Percentiles rank a stretch among this genome's conserved stretches.
Evolutionary conservation across 2,888 invertebrate species (phyloP).

Genomic region (Sarcophaga caerulescens): DNA sequence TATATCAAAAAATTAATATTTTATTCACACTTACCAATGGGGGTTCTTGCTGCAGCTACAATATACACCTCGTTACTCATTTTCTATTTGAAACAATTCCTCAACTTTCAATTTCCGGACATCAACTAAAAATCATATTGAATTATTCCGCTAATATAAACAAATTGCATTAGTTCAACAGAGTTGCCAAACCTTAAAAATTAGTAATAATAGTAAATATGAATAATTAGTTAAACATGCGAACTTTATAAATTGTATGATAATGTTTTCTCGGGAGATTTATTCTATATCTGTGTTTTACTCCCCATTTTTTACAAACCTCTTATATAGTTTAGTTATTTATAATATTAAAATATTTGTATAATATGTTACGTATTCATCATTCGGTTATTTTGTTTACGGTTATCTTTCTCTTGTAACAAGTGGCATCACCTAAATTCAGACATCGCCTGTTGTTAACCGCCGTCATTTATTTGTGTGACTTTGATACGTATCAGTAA

Average conservation of each 20-base stretch:
- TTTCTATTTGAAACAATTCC: constrained; percentile 62
- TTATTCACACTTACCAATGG: constrained; percentile 85
- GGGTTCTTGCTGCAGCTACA: constrained; percentile 90
- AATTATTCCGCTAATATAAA: constrained; percentile 24
- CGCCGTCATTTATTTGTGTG: constrained; percentile 9
- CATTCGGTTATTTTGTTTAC: not conserved
- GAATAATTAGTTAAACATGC: too few relatives aligned
- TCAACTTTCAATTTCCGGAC: not conserved
- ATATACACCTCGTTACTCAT: constrained; percentile 82
- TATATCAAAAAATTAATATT: too few relatives aligned
- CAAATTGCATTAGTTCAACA: not conserved
- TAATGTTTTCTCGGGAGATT: too few relatives aligned
- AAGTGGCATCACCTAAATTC: constrained; percentile 3
- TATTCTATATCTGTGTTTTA: too few relatives aligned
- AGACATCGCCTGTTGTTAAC: constrained; percentile 49
- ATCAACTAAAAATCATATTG: constrained; percentile 1
- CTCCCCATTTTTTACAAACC: too few relatives aligned
- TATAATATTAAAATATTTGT: too few relatives aligned
- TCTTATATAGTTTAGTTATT: not conserved
- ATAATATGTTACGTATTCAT: too few relatives aligned
- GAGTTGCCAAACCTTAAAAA: not conserved
- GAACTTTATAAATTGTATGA: too few relatives aligned
- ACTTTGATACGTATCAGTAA: constrained; percentile 23
- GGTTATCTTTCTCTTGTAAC: not conserved
- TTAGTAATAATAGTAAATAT: too few relatives aligned